A percentile compares a stretch with the other conserved stretches of the same genome.
phyloP scores from a whole-genome alignment of 2,888 invertebrate genomes.

The Teleogryllus oceanicus region DNA sequence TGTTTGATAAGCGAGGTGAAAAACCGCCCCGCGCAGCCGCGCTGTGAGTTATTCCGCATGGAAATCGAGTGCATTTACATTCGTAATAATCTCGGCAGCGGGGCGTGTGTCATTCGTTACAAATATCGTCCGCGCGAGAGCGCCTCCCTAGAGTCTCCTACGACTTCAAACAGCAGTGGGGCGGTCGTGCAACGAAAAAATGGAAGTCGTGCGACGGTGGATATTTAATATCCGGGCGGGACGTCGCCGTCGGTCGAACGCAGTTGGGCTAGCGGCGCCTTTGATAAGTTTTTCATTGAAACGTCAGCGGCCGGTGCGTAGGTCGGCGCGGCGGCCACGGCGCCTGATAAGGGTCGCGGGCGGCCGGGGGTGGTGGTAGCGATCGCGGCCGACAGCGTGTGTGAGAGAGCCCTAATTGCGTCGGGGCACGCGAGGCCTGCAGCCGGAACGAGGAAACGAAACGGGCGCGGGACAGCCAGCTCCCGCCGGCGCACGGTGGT shows the following conservation, averaged over 20 bases:
- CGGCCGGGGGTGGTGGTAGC: neutral
- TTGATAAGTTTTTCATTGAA: neutral
- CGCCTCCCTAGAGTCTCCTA: too few relatives aligned
- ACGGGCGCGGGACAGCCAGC: neutral
- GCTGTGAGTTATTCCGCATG: neutral
- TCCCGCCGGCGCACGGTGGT: neutral
- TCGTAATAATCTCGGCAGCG: neutral
- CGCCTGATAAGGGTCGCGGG: neutral
- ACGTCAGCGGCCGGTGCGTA: neutral
- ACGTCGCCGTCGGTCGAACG: too few relatives aligned
- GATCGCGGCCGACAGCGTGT: neutral
- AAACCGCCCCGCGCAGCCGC: neutral
- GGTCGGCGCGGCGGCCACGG: neutral
- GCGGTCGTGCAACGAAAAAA: too few relatives aligned
- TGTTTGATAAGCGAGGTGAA: conserved; percentile 6
- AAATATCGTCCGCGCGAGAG: too few relatives aligned
- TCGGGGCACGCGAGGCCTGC: neutral
- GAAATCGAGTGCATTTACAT: neutral
- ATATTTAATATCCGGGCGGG: too few relatives aligned
- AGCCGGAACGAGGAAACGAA: neutral
- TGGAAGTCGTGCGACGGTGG: too few relatives aligned
- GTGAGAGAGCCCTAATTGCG: neutral
- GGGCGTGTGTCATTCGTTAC: too few relatives aligned
- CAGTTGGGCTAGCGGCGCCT: neutral
- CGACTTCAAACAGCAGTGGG: too few relatives aligned